Evolutionary conservation across 2,797 vertebrate genomes (phyloP), one percentile per base, ranked within the genome.

Genomic region (Helicolenus hilgendorfi): DNA sequence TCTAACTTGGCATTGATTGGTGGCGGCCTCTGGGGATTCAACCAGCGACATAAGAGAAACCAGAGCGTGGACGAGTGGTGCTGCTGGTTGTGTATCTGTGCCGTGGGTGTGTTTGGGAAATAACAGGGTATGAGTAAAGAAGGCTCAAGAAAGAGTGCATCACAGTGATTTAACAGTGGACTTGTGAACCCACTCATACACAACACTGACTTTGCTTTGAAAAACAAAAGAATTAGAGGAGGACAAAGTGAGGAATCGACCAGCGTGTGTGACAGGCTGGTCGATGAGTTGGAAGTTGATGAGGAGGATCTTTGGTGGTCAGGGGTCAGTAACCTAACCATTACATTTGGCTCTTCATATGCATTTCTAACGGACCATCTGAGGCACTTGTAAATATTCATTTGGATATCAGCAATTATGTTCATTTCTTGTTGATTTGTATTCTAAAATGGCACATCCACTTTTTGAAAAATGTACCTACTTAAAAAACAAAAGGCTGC

Each of bases 1-100:
- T 84, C 88, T 76, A 55, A 29, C 82, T 83, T 89, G 79, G 85
- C 88, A 94, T 83, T 92, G 91, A 94, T 93, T 88, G 77, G 87
- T 79, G 58, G 79, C 9, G 11, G 60, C 20, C 80, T 74, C 72
- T 6, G 69, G 74, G 79, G 87, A 82, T 87, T 71, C 74, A 31
- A 76, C 36, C 26, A 22, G 73, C 67, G 82, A 55, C 79, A 73
- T 27, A 64, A 82, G 22, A 75, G 33, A 55, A 63, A 69, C 64
- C 10, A 49, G 53, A 53, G 69, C 24, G 60, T 56, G 53, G 53
- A 13, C 77, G 29, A 76, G 83, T 29, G 68, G 15, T 72, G 29
- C 59, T 72, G 72, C 22, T 79, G 62, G 31, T 35, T 70, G 73
- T 73, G 49, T 60, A 70, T 79, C 2, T 58, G 68, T 72, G 20